Evolutionary conservation across 2,113 vertebrate species (phyloP), one percentile per base, ranked within the genome.

Genomic region (Eudyptes chrysolophus): DNA sequence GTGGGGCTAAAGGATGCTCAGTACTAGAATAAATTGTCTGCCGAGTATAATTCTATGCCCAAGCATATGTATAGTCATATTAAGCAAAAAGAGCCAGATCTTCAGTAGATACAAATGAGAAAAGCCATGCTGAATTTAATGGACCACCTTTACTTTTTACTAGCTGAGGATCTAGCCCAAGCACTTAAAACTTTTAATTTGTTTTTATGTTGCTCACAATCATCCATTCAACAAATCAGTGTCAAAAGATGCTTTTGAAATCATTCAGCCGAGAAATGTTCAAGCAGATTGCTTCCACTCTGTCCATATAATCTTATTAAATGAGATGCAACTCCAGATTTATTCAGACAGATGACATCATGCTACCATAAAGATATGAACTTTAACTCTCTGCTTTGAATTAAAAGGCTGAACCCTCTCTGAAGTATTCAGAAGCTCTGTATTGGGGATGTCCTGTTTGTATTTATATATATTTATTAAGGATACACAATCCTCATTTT

Each of bases 181-280:
- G 65, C 69, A 85, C 68, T 96, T 89, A 89, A 87, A 75, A 84
- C 48, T 97, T 96, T 93, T 93, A 90, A 97, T 93, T 97, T 96
- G 95, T 91, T 97, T 95, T 92, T 79, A 66, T 96, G 80, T 92
- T 95, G 87, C 70, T 94, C 7, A 14, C 78, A 84, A 78, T 72
- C 89, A 96, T 82, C 83, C 24, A 17, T 95, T 97, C 89, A 83
- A 92, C 80, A 96, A 97, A 97, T 96, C 76, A 96, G 76, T 95
- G 96, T 97, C 97, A 96, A 95, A 96, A 95, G 81, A 93, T 86
- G 72, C 49, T 90, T 90, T 93, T 66, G 84, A 83, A 96, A 75
- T 52, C 92, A 26, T 88, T 81, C 95, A 97, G 82, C 89, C 95
- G 91, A 79, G 87, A 96, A 97, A 86, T 79, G 77, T 89, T 96